Evolutionary conservation across 2,113 vertebrate species (phyloP), one percentile per base, ranked within the genome.

Genomic region (Nycticryphes semicollaris): DNA sequence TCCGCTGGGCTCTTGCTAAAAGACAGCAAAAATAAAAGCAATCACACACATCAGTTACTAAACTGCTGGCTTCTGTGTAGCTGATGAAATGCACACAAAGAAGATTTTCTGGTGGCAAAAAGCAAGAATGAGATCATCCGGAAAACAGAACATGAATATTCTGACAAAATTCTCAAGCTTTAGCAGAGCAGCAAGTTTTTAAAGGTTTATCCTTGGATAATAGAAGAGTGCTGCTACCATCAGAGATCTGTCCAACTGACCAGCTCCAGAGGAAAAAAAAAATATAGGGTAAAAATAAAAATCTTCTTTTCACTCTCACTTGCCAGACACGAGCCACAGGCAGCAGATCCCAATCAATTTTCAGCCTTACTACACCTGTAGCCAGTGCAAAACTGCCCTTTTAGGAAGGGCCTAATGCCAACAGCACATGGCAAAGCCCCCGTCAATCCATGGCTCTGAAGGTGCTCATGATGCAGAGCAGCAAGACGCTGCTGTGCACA

Each of bases 41-140:
- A 84, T 53, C 68, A 47, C 81, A 50, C 15, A 75, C 86, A 90
- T 76, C 39, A 62, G 79, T 77, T 73, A 84, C 59, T 51, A 43
- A 91, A 87, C 45, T 70, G 48, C 73, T 67, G 80, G 64, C 14
- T 87, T 66, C 33, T 50, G 53, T 20, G 51, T 39, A 86, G 89
- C 84, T 89, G 87, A 93, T 81, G 84, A 95, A 94, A 94, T 1
- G 5, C 69, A 73, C n/a, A 81, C 30, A 77, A 23, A 76, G 62
- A 83, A 63, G 79, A 85, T 83, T 86, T 92, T 75, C 72, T 75
- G 87, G 82, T 72, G 20, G 45, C 62, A 96, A 87, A n/a, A 84
- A 87, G 48, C 37, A 74, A 84, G 90, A 93, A 95, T 81, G 74
- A 96, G 94, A 93, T 89, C 77, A 91, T 93, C 53, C 78, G 66